Evolutionary conservation across 2,888 invertebrate genomes (phyloP), one percentile per base, ranked within the genome.

Genomic region (Hoplodrina blanda): DNA sequence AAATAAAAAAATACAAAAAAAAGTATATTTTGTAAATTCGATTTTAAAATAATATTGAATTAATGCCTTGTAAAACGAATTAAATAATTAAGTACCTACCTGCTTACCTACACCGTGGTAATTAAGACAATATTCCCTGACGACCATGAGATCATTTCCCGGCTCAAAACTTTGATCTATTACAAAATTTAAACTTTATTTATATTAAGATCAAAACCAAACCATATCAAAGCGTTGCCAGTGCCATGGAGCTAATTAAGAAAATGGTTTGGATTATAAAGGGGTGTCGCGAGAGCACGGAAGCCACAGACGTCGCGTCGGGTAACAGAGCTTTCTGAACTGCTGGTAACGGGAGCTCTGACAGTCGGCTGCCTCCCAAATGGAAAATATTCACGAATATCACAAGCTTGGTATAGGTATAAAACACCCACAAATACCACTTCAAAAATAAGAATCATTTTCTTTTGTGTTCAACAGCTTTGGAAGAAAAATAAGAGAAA

Each of bases 181-280:
- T 78, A 25, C 15, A 20, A 71, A 72, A 72, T 61, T 44, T 30
- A 62, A 74, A 57, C 19, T 72, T 20, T 46, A 74, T 69, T 65
- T 60, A 61, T 73, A 46, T 49, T 41, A 53, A 62, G 55, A 63
- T 75, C 55, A 57, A 57, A 63, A 49, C 49, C 52, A 6, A 52
- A 52, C 50, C 44, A 55, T 62, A 41, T 65, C 54, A 80, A 80
- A 77, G 70, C 17, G 50, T 3, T 8, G 30, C 53, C 2, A 3
- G 46, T 62, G 68, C 56, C 56, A 49, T 55, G 25, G 19, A 56
- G 69, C 68, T 82, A 69, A 79, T 82, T 79, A 80, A 62, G 68
- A 55, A 76, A 68, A 66, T 76, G 41, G 66, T 64, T 60, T 50
- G 46, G 19, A 64, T 59, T 57, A 37, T 64, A 46, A 65, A 62